Evolutionary conservation across 2,888 invertebrate genomes (phyloP), one percentile per base, ranked within the genome.

Genomic region (Drosophila putrida): DNA sequence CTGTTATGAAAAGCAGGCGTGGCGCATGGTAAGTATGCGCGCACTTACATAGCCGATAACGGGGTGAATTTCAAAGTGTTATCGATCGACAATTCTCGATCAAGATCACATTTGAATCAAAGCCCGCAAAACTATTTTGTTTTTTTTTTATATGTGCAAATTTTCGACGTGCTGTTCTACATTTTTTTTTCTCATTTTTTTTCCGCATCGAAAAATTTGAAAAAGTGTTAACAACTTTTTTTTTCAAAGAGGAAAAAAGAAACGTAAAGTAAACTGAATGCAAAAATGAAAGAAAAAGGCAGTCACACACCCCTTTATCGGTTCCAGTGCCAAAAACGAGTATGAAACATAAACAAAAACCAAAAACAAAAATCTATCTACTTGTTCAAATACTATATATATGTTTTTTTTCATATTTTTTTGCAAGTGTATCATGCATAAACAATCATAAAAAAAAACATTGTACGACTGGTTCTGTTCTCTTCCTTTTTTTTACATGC

Each of bases 1-100:
- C 57, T 66, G 44, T 62, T 51, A 59, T 35, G 49, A 76, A 65
- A 61, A 43, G 61, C 55, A 70, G 79, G 68, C 77, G 75, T 79
- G 75, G 82, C 88, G 90, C 88, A 85, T 90, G 90, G 90, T 90
- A 91, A 90, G 90, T 90, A 90, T 90, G 80, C 90, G 89, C 90
- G 81, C 81, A 77, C 84, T 70, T 11, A 25, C 61, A 80, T 72
- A 85, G 63, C 83, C 83, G 88, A 83, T 88, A 88, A 88, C 86
- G 83, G 83, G 82, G 82, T 83, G 88, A 57, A 62, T 38, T 33
- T 58, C 53, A 53, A 31, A 50, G 38, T 59, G 57, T 53, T 64
- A 80, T 61, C 66, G 75, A 75, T 72, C 62, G 58, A 46, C 61
- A 38, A 66, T 0, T 6, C 15, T 6, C 15, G 11, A 33, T 27